Base-by-base conservation (phyloP, 2,113 vertebrate species). In the Rousettus leschenaultii region DNA sequence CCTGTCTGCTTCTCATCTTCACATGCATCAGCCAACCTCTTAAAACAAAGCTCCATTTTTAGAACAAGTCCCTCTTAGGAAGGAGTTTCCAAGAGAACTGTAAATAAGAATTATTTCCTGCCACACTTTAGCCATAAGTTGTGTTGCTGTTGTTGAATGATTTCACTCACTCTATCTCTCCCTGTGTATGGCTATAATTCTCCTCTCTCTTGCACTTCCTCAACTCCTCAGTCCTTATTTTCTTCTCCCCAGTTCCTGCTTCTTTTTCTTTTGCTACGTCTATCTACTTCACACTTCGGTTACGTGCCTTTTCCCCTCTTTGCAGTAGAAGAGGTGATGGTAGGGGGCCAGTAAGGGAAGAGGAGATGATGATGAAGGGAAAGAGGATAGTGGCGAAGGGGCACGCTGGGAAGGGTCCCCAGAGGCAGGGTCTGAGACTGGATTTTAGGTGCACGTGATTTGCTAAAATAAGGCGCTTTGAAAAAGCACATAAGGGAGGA, bases 11-110 rank as follows among this genome's bases (percentile, higher is more conserved):
- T 57, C 63, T 85, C 57, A 45, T 87, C 59, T 61, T 43, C 22
- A 1, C 2, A 40, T 14, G 28, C 57, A 28, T 91, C 43, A 21
- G 45, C 55, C 53, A 73, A 68, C 45, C 74, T 75, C 57, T 55
- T 51, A 75, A 86, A 80, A 86, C 87, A 68, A 70, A 94, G 70
- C 53, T 30, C 16, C 84, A 78, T 73, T 71, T 87, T 40, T 66
- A 95, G 65, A 65, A 15, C 35, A 61, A 19, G 14, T 33, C 65
- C 45, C 71, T 79, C 40, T 94, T 65, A 35, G 38, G 59, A 73
- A 63, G 12, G 70, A 65, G 35, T 83, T 40, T 73, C 65, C 24
- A 79, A 61, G 28, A 86, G 40, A 38, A 18, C 70, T 1, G n/a
- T 73, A 73, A 57, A 74, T 38, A 75, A 74, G 24, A 11, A 35